Evolutionary conservation across 2,888 invertebrate genomes (phyloP).

Genomic region (Cyrtodaria siliqua): DNA sequence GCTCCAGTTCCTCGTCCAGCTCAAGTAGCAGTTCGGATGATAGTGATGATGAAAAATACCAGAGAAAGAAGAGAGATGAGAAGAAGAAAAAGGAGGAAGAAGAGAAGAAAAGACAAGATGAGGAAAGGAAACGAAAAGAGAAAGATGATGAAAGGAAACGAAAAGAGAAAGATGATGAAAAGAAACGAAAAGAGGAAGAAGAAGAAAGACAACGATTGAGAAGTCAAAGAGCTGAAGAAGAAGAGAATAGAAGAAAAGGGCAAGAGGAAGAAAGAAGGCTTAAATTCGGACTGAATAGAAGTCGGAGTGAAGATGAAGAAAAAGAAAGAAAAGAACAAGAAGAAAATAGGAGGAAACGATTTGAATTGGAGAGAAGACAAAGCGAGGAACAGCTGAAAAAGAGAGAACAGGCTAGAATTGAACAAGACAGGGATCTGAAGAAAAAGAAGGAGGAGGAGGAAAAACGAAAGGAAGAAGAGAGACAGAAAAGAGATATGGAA

Average conservation of each 20-base stretch:
- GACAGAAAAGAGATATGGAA: conserved; percentile 21
- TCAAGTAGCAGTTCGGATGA: conserved; percentile 30
- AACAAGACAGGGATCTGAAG: conserved; percentile 28
- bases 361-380: conserved; percentile 29
- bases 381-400: conserved; percentile 19
- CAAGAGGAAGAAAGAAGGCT: conserved; percentile 15
- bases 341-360: conserved; percentile 23
- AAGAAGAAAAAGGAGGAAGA: conserved; percentile 16
- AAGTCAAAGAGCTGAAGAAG: conserved; percentile 30
- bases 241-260: conserved; percentile 35
- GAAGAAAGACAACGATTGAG: conserved; percentile 10
- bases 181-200: conserved; percentile 17
- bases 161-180: conserved; percentile 16
- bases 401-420: conserved; percentile 33
- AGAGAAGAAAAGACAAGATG: conserved; percentile 17
- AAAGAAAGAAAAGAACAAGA: conserved; percentile 13
- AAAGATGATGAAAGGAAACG: neutral
- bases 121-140: neutral
- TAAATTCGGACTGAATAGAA: conserved; percentile 15
- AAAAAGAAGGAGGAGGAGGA: conserved; percentile 22
- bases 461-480: conserved; percentile 28
- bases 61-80: conserved; percentile 21
- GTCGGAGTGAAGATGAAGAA: conserved; percentile 26
- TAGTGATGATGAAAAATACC: conserved; percentile 42
- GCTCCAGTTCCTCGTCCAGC: conserved; percentile 17